Percentiles rank a stretch among this genome's conserved stretches.
Evolutionary conservation across 1,140 invertebrate species (phyloP).

Genomic region (Aricia agestis): DNA sequence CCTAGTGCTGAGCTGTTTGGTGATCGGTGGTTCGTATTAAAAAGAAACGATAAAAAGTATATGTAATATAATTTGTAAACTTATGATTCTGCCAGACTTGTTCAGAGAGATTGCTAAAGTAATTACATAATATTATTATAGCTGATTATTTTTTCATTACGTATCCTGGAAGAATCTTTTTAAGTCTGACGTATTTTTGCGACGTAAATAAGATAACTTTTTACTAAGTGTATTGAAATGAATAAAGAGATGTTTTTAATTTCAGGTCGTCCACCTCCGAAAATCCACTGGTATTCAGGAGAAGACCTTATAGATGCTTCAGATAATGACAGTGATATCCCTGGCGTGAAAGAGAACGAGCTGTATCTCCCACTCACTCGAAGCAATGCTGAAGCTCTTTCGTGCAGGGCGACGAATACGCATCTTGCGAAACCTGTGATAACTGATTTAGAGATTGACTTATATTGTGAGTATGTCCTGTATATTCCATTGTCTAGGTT

Average conservation of each 20-base stretch:
- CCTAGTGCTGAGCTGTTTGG: constrained; percentile 87
- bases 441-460: constrained; percentile 55
- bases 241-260: not conserved
- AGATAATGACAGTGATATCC: constrained; percentile 77
- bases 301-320: constrained; percentile 82
- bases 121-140: too few species aligned
- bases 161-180: too few species aligned
- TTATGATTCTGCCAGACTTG: too few species aligned
- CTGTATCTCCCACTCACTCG: constrained; percentile 78
- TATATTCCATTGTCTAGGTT: not conserved
- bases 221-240: too few species aligned
- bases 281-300: constrained; percentile 82
- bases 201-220: too few species aligned
- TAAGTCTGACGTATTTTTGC: too few species aligned
- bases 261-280: constrained; percentile 79
- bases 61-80: too few species aligned
- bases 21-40: constrained; percentile 83
- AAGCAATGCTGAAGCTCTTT: constrained; percentile 78
- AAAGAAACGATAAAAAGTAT: too few species aligned
- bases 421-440: constrained; percentile 77
- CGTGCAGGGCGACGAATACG: constrained; percentile 83
- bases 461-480: constrained; percentile 55
- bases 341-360: constrained; percentile 79
- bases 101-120: too few species aligned
- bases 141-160: too few species aligned